Evolutionary conservation across 2,797 vertebrate genomes (phyloP).

Genomic region (Gymnopithys bicolor): DNA sequence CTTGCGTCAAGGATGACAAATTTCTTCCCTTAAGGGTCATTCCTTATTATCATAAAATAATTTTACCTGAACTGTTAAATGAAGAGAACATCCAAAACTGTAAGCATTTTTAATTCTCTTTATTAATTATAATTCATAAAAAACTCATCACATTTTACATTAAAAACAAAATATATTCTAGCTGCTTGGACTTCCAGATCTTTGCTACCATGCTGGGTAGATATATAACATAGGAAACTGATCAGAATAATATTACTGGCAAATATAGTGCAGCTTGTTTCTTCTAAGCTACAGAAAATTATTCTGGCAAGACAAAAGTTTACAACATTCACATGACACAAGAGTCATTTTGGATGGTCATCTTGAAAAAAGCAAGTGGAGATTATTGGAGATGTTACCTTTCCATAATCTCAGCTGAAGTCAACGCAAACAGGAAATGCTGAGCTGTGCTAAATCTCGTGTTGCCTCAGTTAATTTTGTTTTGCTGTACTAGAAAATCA

Average conservation of each 20-base stretch:
- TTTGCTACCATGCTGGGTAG: not conserved
- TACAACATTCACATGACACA: not conserved
- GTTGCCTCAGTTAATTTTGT: not conserved
- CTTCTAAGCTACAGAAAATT: not conserved
- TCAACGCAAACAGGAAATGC: not conserved
- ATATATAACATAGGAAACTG: not conserved
- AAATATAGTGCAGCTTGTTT: not conserved
- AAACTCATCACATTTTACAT: not conserved
- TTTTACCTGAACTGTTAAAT: not conserved
- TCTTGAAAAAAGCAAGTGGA: not conserved
- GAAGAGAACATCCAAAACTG: not conserved
- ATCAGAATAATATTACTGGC: not conserved
- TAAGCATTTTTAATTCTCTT: slow-evolving; percentile 27
- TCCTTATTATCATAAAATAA: slow-evolving; percentile 43
- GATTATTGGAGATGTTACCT: not conserved
- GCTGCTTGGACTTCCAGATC: not conserved
- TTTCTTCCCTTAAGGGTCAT: slow-evolving; percentile 63
- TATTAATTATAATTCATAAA: not conserved
- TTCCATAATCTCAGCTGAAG: not conserved
- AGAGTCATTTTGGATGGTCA: not conserved
- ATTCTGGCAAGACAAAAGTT: not conserved
- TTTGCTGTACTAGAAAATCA: not conserved
- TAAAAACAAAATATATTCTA: not conserved
- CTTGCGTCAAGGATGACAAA: slow-evolving; percentile 64
- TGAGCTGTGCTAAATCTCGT: not conserved